Evolutionary conservation across 1,140 invertebrate genomes (phyloP), one percentile per base, ranked within the genome.

Genomic region (Octopus bimaculoides): DNA sequence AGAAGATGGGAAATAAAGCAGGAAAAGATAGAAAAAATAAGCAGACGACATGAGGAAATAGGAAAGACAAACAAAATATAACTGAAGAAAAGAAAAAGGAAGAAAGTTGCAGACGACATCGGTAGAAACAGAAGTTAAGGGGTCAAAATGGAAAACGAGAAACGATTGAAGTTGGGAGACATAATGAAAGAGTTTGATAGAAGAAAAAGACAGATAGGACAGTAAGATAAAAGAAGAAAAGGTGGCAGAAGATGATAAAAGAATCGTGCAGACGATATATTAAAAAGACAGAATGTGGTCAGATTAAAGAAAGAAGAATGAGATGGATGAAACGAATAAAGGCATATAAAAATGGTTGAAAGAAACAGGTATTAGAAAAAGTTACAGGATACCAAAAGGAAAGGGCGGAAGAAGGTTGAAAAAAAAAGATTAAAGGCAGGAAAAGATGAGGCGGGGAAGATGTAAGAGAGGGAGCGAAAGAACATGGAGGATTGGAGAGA

Each of bases 161-260:
- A 79, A 4, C 4, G 71, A 79, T 20, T 20, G 75, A 79, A 61
- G 52, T n/a, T 78, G 74, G 41, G 71, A 77, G 78, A 77, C 5
- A 4, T 20, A 56, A 20, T 56, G 6, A 56, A 20, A 61, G 10
- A 56, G 77, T 56, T 20, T 17, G 10, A 54, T 26, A 54, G 78
- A 77, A 61, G 20, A 54, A 77, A 54, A 54, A n/a, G 54, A 54
- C 17, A 7, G 61, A 61, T n/a, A 7, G 61, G 54, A 56, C 5
- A 61, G 55, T 3, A 56, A 55, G 56, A 14, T 20, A 71, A 79
- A 20, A 52, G 17, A 52, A 56, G 52, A 56, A 75, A 56, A 52
- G 53, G n/a, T 41, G 26, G 26, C 2, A 1, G 26, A 41, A 41
- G 26, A 41, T 41, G 26, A 41, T 41, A 41, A 41, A 41, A 41